A percentile compares a stretch with the other conserved stretches of the same genome.
Evolutionary conservation across 1,140 invertebrate genomes (phyloP).

Genomic region (Plodia interpunctella): DNA sequence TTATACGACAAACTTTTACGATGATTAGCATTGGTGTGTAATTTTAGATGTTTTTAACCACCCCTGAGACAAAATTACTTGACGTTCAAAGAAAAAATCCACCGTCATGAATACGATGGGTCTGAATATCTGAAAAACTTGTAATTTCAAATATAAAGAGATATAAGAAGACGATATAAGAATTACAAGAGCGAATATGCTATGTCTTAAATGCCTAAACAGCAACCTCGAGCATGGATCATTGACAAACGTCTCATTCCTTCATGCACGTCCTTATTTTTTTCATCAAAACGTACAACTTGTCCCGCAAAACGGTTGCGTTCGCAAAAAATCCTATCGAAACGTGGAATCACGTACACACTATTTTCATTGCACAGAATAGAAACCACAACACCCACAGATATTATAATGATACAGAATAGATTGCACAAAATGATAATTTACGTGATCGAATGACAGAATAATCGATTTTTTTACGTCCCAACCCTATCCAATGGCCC

Average conservation of each 20-base stretch:
- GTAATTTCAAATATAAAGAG: too few species aligned
- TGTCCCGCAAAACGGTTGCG: constrained; percentile 45
- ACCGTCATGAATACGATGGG: too few species aligned
- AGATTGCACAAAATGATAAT: constrained; percentile 71
- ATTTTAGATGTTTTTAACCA: too few species aligned
- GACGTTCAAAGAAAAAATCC: too few species aligned
- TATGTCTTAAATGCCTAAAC: background rate
- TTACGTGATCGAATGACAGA: constrained; percentile 59
- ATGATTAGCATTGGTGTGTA: too few species aligned
- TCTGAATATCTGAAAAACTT: too few species aligned
- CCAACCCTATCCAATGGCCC: constrained; percentile 48
- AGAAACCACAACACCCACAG: constrained; percentile 63
- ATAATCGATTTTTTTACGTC: constrained; percentile 60
- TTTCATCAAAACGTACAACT: constrained; percentile 47
- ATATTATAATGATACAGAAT: constrained; percentile 51
- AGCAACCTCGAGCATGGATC: background rate
- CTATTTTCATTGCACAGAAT: constrained; percentile 49
- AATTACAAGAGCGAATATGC: too few species aligned
- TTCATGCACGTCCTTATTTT: constrained; percentile 55
- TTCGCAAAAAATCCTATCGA: constrained; percentile 43
- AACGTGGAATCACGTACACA: constrained; percentile 65
- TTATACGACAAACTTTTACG: too few species aligned
- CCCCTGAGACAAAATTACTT: too few species aligned
- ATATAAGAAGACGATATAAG: too few species aligned
- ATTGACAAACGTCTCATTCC: constrained; percentile 18